Percentiles rank a stretch among this genome's conserved stretches.
Evolutionary conservation across 2,888 invertebrate species (phyloP).

Genomic region (Lithophane leautieri): DNA sequence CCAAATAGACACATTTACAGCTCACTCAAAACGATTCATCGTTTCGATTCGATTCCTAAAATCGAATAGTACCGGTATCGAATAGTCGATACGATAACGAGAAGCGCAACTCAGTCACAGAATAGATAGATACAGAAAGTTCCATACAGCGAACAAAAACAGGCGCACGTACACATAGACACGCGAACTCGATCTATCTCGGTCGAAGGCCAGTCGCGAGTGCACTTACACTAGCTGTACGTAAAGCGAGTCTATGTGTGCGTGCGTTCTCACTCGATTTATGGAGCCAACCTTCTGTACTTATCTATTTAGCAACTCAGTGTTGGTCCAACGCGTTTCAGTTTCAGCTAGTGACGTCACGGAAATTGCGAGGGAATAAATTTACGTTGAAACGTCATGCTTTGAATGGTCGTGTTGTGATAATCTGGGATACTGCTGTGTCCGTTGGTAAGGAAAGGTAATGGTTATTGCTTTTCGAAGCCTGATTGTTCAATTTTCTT

Average conservation of each 20-base stretch:
- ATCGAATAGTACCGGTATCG: slow-evolving; percentile 44
- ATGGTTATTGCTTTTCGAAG: slow-evolving; percentile 12
- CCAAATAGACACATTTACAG: slow-evolving; percentile 60
- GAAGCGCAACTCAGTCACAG: slow-evolving; percentile 42
- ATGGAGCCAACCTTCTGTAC: slow-evolving; percentile 1
- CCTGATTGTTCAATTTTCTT: neutral
- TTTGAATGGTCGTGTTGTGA: slow-evolving; percentile 61
- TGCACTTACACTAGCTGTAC: neutral
- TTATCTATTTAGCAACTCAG: slow-evolving; percentile 21
- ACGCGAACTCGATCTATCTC: neutral
- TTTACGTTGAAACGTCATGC: slow-evolving; percentile 66
- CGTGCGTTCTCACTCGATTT: neutral
- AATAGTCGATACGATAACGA: slow-evolving; percentile 61
- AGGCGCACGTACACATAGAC: neutral
- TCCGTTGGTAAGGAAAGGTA: slow-evolving; percentile 24
- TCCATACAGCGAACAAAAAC: neutral
- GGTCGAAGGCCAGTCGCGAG: neutral
- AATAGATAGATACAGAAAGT: slow-evolving; percentile 15
- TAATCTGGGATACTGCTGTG: slow-evolving; percentile 38
- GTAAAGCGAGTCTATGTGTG: neutral
- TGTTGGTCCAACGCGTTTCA: slow-evolving; percentile 58
- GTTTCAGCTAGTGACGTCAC: slow-evolving; percentile 66
- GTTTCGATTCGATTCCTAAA: slow-evolving; percentile 59
- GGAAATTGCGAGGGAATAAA: slow-evolving; percentile 73
- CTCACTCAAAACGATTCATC: slow-evolving; percentile 60